Conservation (phyloP, 2,888 invertebrate genomes). For the Pollenia griseotomentosa region DNA sequence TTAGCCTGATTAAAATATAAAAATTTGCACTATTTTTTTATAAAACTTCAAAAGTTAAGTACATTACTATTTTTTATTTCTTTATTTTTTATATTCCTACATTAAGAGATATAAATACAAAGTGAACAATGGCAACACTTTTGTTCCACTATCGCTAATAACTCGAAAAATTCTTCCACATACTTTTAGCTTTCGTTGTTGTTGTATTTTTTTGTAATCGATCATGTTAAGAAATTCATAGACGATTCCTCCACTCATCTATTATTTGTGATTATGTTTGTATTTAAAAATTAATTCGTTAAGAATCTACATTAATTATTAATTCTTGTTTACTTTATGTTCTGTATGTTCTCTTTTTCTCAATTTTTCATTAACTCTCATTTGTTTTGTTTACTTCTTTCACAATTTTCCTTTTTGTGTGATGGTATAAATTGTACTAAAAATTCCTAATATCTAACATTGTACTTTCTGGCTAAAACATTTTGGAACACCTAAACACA, state of each 20-base stretch:
- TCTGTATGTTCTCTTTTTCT: not conserved
- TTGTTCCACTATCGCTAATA: not conserved
- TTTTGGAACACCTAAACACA: no score
- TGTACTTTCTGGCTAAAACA: no score
- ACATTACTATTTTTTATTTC: no score
- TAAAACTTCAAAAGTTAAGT: no score
- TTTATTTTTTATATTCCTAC: no score
- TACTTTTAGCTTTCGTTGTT: slow-evolving; percentile 11
- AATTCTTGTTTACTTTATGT: slow-evolving; percentile 16
- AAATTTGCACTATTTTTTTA: no score
- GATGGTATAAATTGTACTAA: no score
- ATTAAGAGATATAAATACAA: not conserved
- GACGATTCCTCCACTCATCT: slow-evolving; percentile 40
- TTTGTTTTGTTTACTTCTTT: slow-evolving; percentile 25
- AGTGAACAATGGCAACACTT: not conserved
- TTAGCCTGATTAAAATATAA: no score
- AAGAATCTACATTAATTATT: slow-evolving; percentile 31
- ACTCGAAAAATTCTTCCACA: slow-evolving; percentile 52
- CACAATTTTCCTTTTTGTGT: not conserved
- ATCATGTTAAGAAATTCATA: slow-evolving; percentile 59
- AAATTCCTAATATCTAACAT: no score
- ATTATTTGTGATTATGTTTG: slow-evolving; percentile 62
- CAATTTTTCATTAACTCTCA: not conserved
- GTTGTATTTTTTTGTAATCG: slow-evolving; percentile 41
- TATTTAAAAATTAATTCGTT: slow-evolving; percentile 19